Base-by-base conservation (phyloP, 1,140 invertebrate genomes). In the Pseudomyrmex pallidus region DNA sequence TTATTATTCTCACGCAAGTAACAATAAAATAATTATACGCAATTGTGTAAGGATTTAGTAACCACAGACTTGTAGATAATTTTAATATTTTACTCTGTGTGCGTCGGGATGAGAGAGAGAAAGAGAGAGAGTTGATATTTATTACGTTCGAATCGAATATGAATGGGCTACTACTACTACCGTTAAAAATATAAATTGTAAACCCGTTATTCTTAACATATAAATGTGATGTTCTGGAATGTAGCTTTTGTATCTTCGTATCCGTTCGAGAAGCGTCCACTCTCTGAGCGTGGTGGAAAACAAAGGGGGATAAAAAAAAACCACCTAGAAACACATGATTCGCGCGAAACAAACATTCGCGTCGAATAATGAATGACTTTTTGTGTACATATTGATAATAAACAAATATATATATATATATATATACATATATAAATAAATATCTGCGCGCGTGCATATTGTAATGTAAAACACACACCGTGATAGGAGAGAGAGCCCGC, bases 361-460 rank as follows among this genome's bases (percentile, higher is more conserved):
- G 54, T 59, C 52, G 83, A 74, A 82, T 77, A 85, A 85, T 66
- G 83, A 84, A 59, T 57, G 63, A 59, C 66, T 73, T 76, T 76
- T 35, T 87, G 46, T 91, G 89, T 87, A 91, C 84, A 91, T 90
- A 91, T 86, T 89, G 74, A 85, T 78, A 35, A 59, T 61, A 80
- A 35, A 77, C 12, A 83, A 68, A 73, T 8, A 73, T 52, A 50
- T 46, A 78, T 44, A 80, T 56, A 72, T 52, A 80, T 22, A 61
- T 25, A 68, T 35, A 54, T n/a, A 68, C 35, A 56, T 54, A 67
- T 22, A 84, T 22, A 83, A 50, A 85, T 67, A 68, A 54, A 62
- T 64, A 77, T 74, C 35, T 35, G 35, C 35, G 35, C 50, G 9
- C 9, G 15, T 74, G 46, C 56, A 77, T 62, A 72, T 83, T 86